Conservation (phyloP, 2,888 invertebrate species). For the Alloplasta piceator region DNA sequence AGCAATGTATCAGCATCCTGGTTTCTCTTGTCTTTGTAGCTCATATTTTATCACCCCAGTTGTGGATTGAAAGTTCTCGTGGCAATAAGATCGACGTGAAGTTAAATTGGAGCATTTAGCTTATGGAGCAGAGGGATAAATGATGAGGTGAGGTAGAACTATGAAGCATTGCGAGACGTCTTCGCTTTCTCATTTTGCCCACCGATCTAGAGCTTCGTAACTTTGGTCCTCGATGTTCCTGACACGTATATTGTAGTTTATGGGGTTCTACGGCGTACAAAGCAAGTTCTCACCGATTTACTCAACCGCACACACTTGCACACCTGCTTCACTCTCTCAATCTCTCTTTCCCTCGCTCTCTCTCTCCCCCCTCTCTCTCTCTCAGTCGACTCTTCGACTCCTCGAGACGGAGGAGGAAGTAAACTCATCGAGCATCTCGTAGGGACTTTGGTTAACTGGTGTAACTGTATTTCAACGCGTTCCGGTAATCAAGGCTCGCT, state of each 20-base stretch:
- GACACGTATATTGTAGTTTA: conserved; percentile 27
- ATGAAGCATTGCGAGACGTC: background rate
- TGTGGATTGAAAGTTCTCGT: conserved; percentile 49
- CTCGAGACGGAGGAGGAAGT: background rate
- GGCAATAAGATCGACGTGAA: conserved; percentile 65
- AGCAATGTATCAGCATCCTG: too few relatives aligned
- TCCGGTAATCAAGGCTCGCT: conserved; percentile 73
- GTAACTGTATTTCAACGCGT: conserved; percentile 72
- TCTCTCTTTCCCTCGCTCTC: background rate
- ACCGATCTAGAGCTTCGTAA: conserved; percentile 9
- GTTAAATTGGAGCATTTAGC: conserved; percentile 76
- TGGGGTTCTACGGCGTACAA: conserved; percentile 7
- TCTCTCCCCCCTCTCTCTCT: conserved; percentile 17
- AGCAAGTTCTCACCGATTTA: background rate
- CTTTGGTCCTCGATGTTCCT: conserved; percentile 25
- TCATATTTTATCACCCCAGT: too few relatives aligned
- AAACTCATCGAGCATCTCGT: conserved; percentile 13
- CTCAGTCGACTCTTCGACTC: conserved; percentile 9
- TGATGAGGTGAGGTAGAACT: conserved; percentile 15
- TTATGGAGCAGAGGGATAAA: conserved; percentile 27
- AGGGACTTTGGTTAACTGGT: conserved; percentile 71
- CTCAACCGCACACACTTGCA: background rate
- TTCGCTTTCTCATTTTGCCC: background rate
- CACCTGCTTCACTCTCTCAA: background rate
- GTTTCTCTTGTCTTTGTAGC: too few relatives aligned